phyloP scores from a whole-genome alignment of 2,797 vertebrate genomes.

The Remorina albescens region DNA sequence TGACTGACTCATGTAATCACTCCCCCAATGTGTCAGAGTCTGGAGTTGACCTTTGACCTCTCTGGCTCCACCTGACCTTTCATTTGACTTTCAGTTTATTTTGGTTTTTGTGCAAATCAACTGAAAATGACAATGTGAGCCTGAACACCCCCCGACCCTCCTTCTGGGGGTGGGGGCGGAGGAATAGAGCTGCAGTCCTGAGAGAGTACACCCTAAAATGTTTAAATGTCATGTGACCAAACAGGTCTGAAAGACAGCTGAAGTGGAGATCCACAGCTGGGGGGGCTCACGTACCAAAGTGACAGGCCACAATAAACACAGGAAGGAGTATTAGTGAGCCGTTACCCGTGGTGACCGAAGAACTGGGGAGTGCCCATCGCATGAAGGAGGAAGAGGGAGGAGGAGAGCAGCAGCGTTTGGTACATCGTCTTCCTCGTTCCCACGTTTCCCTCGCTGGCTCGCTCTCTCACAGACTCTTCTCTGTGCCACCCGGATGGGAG shows the following conservation, averaged over 20 bases:
- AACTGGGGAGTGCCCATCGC: slow-evolving; percentile 77
- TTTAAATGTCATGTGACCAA: slow-evolving; percentile 20
- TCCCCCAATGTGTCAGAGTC: slow-evolving; percentile 46
- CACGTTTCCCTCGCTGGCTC: slow-evolving; percentile 69
- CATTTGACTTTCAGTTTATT: slow-evolving; percentile 45
- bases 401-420: slow-evolving; percentile 79
- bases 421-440: slow-evolving; percentile 81
- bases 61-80: slow-evolving; percentile 52
- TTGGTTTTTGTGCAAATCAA: slow-evolving; percentile 41
- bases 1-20: slow-evolving; percentile 48
- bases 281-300: slow-evolving; percentile 3
- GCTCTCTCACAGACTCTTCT: slow-evolving; percentile 63
- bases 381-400: slow-evolving; percentile 82
- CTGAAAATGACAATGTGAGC: slow-evolving; percentile 30
- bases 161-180: slow-evolving; percentile 3
- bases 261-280: slow-evolving; percentile 14
- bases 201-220: slow-evolving; percentile 19
- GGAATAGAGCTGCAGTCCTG: slow-evolving; percentile 8
- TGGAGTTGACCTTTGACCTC: slow-evolving; percentile 57
- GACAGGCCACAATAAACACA: slow-evolving; percentile 64
- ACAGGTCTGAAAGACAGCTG: slow-evolving; percentile 30
- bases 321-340: slow-evolving; percentile 34
- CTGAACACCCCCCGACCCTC: slow-evolving; percentile 2
- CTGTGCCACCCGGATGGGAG: slow-evolving; percentile 55
- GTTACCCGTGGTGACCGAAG: slow-evolving; percentile 83